Conservation (phyloP, 2,113 vertebrate species). For the Nothoprocta pentlandii region DNA sequence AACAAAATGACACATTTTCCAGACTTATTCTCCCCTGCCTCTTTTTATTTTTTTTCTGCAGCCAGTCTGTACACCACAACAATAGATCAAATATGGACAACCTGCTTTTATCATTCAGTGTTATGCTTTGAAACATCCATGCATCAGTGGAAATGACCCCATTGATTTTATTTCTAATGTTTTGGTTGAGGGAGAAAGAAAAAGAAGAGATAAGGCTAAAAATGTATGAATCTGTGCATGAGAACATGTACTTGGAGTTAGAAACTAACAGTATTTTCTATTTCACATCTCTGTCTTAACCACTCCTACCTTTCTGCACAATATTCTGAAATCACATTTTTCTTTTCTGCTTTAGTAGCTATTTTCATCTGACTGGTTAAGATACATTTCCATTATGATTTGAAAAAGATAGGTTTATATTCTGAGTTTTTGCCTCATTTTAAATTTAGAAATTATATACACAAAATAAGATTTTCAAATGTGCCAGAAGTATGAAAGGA, state of each 20-base stretch:
- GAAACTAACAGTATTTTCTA: neutral
- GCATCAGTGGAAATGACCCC: neutral
- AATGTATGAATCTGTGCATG: neutral
- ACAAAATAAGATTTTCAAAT: neutral
- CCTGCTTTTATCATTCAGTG: slow-evolving; percentile 12
- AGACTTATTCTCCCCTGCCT: neutral
- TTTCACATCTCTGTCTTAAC: neutral
- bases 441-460: neutral
- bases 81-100: slow-evolving; percentile 9
- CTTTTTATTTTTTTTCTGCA: neutral
- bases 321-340: neutral
- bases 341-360: neutral
- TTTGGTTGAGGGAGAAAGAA: neutral
- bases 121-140: slow-evolving; percentile 8
- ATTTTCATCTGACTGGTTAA: neutral
- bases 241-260: neutral
- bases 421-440: neutral
- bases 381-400: neutral
- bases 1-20: neutral
- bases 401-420: neutral
- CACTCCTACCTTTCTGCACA: neutral
- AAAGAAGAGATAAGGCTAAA: neutral
- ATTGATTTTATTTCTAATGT: slow-evolving; percentile 18
- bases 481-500: neutral
- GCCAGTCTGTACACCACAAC: neutral